A percentile compares a stretch with the other conserved stretches of the same genome.
These are phyloP conservation scores for Epinephelus awoara DNA, from an alignment of 2,797 vertebrate genomes.

Conservation along the genomic window DNA sequence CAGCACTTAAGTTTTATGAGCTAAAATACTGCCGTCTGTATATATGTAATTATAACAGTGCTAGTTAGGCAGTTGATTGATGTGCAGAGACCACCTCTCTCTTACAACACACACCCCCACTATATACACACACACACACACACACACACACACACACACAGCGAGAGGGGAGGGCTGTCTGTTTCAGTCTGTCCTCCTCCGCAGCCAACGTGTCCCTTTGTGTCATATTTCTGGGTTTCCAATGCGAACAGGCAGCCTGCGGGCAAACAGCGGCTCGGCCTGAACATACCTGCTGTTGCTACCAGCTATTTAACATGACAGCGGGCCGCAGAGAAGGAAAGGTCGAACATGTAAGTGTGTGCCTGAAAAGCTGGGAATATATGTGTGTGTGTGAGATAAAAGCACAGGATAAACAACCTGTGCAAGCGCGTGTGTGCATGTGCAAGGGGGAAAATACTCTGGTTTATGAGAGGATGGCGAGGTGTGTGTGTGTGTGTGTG, in stretches of 20 bases:
- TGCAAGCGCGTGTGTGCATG: neutral
- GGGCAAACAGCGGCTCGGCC: conserved; percentile 41
- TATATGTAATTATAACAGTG: neutral
- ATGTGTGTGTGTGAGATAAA: conserved; percentile 19
- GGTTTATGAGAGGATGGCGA: conserved; percentile 11
- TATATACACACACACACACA: neutral
- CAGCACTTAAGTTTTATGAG: neutral
- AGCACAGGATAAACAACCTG: neutral
- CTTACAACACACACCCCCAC: neutral
- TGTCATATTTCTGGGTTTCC: conserved; percentile 47
- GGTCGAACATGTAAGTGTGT: neutral
- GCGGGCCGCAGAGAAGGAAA: conserved; percentile 15
- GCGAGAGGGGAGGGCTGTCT: conserved; percentile 21
- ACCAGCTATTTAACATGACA: conserved; percentile 55
- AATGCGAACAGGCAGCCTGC: conserved; percentile 49
- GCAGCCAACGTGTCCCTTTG: neutral
- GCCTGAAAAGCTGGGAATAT: neutral
- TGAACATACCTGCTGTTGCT: conserved; percentile 49
- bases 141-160: conserved; percentile 12
- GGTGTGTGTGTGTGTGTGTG: conserved; percentile 11
- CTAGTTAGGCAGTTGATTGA: neutral
- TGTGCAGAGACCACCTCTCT: neutral
- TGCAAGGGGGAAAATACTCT: conserved; percentile 5
- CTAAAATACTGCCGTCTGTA: neutral
- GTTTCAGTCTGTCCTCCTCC: conserved; percentile 29